Conservation (phyloP, 2,113 vertebrate species). For the Raja brachyura region DNA sequence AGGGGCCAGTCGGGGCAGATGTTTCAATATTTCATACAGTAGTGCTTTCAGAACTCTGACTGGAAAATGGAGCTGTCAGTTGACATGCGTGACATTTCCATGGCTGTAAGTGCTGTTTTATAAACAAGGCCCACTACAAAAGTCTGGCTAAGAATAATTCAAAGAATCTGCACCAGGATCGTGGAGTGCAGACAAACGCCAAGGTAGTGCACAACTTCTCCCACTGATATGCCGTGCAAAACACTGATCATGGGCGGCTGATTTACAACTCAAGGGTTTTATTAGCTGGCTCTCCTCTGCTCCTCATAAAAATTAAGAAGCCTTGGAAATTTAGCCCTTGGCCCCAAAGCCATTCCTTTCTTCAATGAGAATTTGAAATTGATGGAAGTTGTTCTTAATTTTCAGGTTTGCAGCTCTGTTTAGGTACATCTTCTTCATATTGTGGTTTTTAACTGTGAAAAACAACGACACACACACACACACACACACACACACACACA, state of each 20-base stretch:
- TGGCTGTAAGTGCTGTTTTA: slow-evolving; percentile 52
- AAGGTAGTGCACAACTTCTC: slow-evolving; percentile 52
- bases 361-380: background rate
- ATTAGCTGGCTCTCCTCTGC: slow-evolving; percentile 45
- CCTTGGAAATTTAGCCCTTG: background rate
- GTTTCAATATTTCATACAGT: slow-evolving; percentile 46
- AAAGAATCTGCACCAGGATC: slow-evolving; percentile 10
- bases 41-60: slow-evolving; percentile 42
- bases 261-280: slow-evolving; percentile 34
- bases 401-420: background rate
- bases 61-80: slow-evolving; percentile 45
- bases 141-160: slow-evolving; percentile 38
- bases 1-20: slow-evolving; percentile 39
- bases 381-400: background rate
- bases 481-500: too few species aligned
- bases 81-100: slow-evolving; percentile 48
- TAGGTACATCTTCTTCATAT: background rate
- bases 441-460: background rate
- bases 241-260: slow-evolving; percentile 38
- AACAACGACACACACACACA: background rate
- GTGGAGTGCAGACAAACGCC: slow-evolving; percentile 48
- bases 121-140: slow-evolving; percentile 40
- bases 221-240: slow-evolving; percentile 46
- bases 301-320: slow-evolving; percentile 40
- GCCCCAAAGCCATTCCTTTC: background rate